These are phyloP conservation scores for Himalopsyche kuldschensis DNA, from an alignment of 2,888 invertebrate genomes.

Conservation along the genomic window DNA sequence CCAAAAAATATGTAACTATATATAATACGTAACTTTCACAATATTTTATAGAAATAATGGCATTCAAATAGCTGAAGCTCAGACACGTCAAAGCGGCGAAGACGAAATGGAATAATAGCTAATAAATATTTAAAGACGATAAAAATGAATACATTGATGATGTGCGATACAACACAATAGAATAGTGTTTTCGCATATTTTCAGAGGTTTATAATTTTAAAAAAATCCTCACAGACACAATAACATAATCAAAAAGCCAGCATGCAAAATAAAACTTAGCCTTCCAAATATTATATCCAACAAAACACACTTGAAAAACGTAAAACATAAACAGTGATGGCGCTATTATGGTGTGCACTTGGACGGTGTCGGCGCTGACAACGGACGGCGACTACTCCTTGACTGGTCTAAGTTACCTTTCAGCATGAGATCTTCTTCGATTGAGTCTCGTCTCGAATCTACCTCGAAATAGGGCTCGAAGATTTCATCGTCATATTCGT, in stretches of 20 bases:
- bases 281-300: background rate
- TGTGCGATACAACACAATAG: too few relatives aligned
- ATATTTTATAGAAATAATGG: too few relatives aligned
- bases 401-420: conserved; percentile 41
- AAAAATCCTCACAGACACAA: background rate
- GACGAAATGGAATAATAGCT: too few relatives aligned
- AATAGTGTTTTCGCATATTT: too few relatives aligned
- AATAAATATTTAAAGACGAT: too few relatives aligned
- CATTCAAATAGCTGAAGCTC: too few relatives aligned
- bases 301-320: background rate
- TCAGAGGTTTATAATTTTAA: too few relatives aligned
- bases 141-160: too few relatives aligned
- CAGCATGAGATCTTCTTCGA: conserved; percentile 43
- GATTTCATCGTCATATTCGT: conserved; percentile 54
- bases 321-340: background rate
- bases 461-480: conserved; percentile 36
- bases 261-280: background rate
- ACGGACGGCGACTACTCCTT: background rate
- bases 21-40: too few relatives aligned
- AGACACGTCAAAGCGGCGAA: too few relatives aligned
- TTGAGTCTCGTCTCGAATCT: conserved; percentile 19
- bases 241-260: background rate
- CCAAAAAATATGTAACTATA: too few relatives aligned
- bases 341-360: background rate
- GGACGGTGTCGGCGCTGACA: background rate